Conservation (phyloP, 2,888 invertebrate species). For the Andrena hattorfiana region DNA sequence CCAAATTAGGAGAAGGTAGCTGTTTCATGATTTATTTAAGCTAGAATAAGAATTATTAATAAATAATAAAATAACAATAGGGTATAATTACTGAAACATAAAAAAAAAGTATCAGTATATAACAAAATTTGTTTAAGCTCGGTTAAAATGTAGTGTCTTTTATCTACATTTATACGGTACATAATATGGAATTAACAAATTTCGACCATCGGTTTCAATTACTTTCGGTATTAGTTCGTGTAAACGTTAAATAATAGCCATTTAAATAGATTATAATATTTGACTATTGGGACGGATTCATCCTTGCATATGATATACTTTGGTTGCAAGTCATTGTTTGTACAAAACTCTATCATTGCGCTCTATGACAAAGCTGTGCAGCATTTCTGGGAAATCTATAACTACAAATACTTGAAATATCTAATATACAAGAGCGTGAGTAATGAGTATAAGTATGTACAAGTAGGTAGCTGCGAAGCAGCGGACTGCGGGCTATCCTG, state of each 20-base stretch:
- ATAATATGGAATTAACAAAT: not conserved
- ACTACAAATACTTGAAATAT: conserved; percentile 53
- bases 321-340: conserved; percentile 57
- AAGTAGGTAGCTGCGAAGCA: conserved; percentile 44
- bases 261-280: conserved; percentile 33
- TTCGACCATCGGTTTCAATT: not conserved
- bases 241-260: conserved; percentile 30
- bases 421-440: conserved; percentile 38
- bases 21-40: not conserved
- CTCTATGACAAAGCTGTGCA: conserved; percentile 33
- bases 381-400: conserved; percentile 23
- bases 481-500: conserved; percentile 59
- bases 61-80: conserved; percentile 45
- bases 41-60: not conserved
- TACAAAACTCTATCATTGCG: conserved; percentile 35
- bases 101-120: conserved; percentile 44
- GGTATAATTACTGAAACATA: conserved; percentile 47
- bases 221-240: conserved; percentile 19
- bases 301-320: conserved; percentile 49
- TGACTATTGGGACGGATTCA: conserved; percentile 26
- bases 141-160: conserved; percentile 11
- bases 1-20: not conserved
- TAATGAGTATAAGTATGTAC: conserved; percentile 64
- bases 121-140: conserved; percentile 33
- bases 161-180: not conserved